Evolutionary conservation across 2,797 vertebrate genomes (phyloP).

Genomic region (Cichlasoma orientale): DNA sequence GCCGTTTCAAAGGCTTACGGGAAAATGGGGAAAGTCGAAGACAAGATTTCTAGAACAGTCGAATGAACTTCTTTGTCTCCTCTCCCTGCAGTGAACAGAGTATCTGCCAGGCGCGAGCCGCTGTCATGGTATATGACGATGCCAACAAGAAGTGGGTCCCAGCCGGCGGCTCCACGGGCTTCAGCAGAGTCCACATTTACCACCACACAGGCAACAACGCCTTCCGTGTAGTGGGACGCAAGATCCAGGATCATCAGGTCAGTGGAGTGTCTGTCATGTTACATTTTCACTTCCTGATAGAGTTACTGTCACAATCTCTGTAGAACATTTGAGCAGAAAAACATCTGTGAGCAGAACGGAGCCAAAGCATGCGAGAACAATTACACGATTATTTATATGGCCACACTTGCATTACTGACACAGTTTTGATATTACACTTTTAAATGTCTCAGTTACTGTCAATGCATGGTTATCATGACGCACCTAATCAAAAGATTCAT

Average conservation of each 20-base stretch:
- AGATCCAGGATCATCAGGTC: constrained; percentile 99
- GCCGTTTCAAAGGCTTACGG: neutral
- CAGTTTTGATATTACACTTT: neutral
- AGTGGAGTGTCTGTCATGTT: constrained; percentile 29
- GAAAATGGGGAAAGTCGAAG: neutral
- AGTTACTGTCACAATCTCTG: neutral
- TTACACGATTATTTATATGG: neutral
- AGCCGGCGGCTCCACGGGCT: constrained; percentile 94
- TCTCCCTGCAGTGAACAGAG: constrained; percentile 91
- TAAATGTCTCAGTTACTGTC: too few relatives aligned
- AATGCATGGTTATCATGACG: too few relatives aligned
- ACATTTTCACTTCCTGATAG: neutral
- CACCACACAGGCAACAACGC: constrained; percentile 99
- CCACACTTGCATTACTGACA: neutral
- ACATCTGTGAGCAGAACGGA: neutral
- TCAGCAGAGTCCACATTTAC: constrained; percentile 99
- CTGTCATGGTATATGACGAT: constrained; percentile 99
- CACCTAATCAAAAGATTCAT: too few relatives aligned
- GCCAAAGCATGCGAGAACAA: neutral
- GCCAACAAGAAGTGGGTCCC: constrained; percentile 99
- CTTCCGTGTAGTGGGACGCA: constrained; percentile 96
- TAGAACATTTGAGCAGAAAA: neutral
- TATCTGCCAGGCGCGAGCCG: constrained; percentile 98
- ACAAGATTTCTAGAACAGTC: neutral
- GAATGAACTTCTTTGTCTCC: neutral